Evolutionary conservation across 2,888 invertebrate species (phyloP).

Genomic region (Erebia ligea): DNA sequence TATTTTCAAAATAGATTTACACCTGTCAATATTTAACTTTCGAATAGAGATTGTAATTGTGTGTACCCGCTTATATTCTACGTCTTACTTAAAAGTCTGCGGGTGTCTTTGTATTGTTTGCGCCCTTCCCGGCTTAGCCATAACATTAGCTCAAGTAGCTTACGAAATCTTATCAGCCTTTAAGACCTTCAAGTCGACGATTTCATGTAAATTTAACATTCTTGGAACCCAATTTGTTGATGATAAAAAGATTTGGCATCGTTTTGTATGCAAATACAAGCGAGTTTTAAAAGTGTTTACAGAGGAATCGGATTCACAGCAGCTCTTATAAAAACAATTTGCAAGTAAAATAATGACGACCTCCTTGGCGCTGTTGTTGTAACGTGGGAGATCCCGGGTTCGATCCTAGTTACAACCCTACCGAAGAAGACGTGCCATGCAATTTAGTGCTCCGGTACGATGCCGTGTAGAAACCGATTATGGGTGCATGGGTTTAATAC

Average conservation of each 20-base stretch:
- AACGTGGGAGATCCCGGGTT: too few relatives aligned
- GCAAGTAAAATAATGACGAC: background rate
- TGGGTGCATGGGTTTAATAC: too few relatives aligned
- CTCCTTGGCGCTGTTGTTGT: too few relatives aligned
- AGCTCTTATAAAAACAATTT: background rate
- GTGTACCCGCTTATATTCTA: background rate
- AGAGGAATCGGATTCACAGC: background rate
- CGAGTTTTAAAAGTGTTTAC: constrained; percentile 6
- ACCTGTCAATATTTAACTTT: too few relatives aligned
- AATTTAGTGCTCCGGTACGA: too few relatives aligned
- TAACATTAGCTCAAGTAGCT: constrained; percentile 40
- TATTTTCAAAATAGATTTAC: too few relatives aligned
- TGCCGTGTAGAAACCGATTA: too few relatives aligned
- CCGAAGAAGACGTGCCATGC: too few relatives aligned
- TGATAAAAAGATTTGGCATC: constrained; percentile 27
- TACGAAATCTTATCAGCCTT: constrained; percentile 43
- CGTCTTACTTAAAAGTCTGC: background rate
- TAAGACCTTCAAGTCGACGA: constrained; percentile 39
- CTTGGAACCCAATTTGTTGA: constrained; percentile 37
- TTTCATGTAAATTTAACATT: constrained; percentile 43
- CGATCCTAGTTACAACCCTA: too few relatives aligned
- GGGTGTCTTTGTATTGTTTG: constrained; percentile 7
- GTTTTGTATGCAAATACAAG: constrained; percentile 13
- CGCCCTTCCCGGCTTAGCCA: constrained; percentile 6
- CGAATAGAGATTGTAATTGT: too few relatives aligned